A percentile compares a stretch with the other conserved stretches of the same genome.
Evolutionary conservation across 1,140 invertebrate genomes (phyloP).

Genomic region (Cylas formicarius): DNA sequence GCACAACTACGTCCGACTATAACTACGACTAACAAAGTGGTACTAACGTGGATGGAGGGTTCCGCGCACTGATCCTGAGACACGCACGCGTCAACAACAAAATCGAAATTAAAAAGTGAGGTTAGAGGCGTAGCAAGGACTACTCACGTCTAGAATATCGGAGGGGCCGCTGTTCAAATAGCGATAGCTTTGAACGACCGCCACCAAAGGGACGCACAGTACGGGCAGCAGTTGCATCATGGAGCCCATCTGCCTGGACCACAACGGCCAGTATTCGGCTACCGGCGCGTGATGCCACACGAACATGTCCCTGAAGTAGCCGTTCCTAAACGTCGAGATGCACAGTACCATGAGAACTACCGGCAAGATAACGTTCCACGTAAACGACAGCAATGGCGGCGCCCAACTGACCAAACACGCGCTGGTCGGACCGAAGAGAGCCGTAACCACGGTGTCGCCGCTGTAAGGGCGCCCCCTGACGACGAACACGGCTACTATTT

Average conservation of each 20-base stretch:
- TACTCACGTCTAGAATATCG: slow-evolving; percentile 77
- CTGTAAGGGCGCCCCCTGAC: slow-evolving; percentile 77
- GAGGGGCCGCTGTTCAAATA: slow-evolving; percentile 75
- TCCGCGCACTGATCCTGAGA: slow-evolving; percentile 28
- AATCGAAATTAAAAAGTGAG: too few relatives aligned
- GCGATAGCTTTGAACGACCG: slow-evolving; percentile 73
- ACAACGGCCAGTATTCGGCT: slow-evolving; percentile 61
- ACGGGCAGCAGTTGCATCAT: slow-evolving; percentile 70
- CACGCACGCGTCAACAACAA: too few relatives aligned
- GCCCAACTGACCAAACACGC: slow-evolving; percentile 51
- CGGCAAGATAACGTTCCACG: slow-evolving; percentile 80
- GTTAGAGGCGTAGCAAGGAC: too few relatives aligned
- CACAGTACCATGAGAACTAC: slow-evolving; percentile 70
- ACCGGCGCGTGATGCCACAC: slow-evolving; percentile 54
- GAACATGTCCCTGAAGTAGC: slow-evolving; percentile 65
- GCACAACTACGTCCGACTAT: too few relatives aligned
- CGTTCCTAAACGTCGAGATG: slow-evolving; percentile 68
- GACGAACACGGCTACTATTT: slow-evolving; percentile 72
- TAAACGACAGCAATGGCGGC: slow-evolving; percentile 70
- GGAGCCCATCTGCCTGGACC: slow-evolving; percentile 69
- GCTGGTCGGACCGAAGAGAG: slow-evolving; percentile 52
- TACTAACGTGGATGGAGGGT: slow-evolving; percentile 31
- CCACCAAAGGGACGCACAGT: slow-evolving; percentile 66
- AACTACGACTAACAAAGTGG: too few relatives aligned
- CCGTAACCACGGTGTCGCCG: slow-evolving; percentile 70